Evolutionary conservation across 2,797 vertebrate species (phyloP), one percentile per base, ranked within the genome.

Genomic region (Serranus cabrilla): DNA sequence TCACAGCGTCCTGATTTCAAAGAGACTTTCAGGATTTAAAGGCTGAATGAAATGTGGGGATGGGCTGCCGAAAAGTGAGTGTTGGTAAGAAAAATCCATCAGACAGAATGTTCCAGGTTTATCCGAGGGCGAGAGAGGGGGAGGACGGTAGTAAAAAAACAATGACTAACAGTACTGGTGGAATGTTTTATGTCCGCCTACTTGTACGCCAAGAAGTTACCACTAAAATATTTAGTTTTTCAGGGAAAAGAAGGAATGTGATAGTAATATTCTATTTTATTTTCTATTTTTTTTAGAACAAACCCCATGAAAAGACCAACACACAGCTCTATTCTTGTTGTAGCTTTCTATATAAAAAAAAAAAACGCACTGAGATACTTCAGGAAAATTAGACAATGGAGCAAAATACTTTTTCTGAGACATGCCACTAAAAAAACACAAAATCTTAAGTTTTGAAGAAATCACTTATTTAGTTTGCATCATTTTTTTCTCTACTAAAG

Each of bases 61-160:
- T 18, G 49, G 14, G 13, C 49, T 60, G 49, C 18, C 39, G 13
- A 31, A 27, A 75, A 25, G 23, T 31, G 21, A 56, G 8, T 12
- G 31, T 42, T 40, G 17, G 12, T 31, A 60, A 75, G n/a, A 52
- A 66, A 65, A 71, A 55, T 65, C 21, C 43, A 66, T 70, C 37
- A 80, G 18, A 63, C 14, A 43, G 17, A 46, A 34, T 59, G 21
- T 31, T 57, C 7, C n/a, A 50, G 46, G 39, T 76, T 55, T 25
- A 11, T 58, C 12, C 12, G 27, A 65, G 12, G 16, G 8, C 0
- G 0, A 21, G 1, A 37, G 17, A 60, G 52, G 12, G 8, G 13
- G 13, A 66, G 23, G 23, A 54, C 12, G 17, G 31, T 5, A n/a
- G 60, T 37, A n/a, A 16, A 2, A 16, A 27, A 60, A n/a, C 7